phyloP scores from a whole-genome alignment of 2,113 vertebrate species.

The Lates calcarifer region DNA sequence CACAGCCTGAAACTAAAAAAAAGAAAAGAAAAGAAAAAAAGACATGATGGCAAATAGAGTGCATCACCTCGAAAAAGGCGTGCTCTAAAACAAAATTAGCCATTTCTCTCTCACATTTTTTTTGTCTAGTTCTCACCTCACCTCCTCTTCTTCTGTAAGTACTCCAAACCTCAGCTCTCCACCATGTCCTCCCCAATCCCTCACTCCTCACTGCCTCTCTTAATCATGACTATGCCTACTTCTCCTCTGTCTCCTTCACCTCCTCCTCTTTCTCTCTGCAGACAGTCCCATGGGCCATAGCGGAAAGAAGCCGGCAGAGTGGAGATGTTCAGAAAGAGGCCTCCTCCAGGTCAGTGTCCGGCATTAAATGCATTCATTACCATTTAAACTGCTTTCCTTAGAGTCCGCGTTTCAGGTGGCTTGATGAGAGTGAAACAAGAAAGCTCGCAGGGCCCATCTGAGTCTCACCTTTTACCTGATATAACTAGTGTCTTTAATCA shows the following conservation, averaged over 20 bases:
- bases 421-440: not conserved
- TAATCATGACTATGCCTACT: not conserved
- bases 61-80: not conserved
- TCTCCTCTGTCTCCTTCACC: not conserved
- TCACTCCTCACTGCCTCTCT: not conserved
- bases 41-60: not conserved
- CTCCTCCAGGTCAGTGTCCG: slow-evolving; percentile 82
- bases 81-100: not conserved
- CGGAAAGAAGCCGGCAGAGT: slow-evolving; percentile 68
- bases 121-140: not conserved
- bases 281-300: slow-evolving; percentile 86
- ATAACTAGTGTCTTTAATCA: not conserved
- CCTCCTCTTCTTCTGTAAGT: not conserved
- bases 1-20: not conserved
- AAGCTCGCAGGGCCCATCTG: not conserved
- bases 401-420: not conserved
- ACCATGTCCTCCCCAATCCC: not conserved
- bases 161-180: not conserved
- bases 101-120: not conserved
- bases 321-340: slow-evolving; percentile 87
- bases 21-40: not conserved
- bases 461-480: not conserved
- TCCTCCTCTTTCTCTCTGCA: slow-evolving; percentile 51
- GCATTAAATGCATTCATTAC: not conserved
- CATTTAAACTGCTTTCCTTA: not conserved